Conservation (phyloP, 2,113 vertebrate species). For the Colistium nudipinnis region DNA sequence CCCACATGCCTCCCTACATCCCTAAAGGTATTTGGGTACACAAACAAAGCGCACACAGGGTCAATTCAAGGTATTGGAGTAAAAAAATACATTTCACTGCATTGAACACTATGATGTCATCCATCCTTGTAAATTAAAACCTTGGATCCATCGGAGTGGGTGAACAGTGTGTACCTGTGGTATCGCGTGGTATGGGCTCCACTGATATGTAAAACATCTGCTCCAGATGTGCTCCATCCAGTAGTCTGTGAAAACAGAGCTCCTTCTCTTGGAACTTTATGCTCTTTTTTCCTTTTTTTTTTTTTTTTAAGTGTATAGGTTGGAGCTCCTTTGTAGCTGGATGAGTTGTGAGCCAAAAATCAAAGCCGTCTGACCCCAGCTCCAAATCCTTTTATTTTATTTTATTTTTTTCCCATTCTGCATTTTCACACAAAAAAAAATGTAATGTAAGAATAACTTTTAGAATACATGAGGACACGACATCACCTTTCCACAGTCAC, state of each 20-base stretch:
- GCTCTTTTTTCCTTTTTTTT: slow-evolving; percentile 38
- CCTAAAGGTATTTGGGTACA: background rate
- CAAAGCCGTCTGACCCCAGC: slow-evolving; percentile 31
- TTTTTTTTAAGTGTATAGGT: no score
- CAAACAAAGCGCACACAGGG: background rate
- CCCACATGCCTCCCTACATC: background rate
- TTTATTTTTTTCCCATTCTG: background rate
- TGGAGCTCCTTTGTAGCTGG: slow-evolving; percentile 28
- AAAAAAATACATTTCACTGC: background rate
- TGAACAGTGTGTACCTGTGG: no score
- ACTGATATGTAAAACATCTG: slow-evolving; percentile 44
- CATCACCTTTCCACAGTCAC: slow-evolving; percentile 21
- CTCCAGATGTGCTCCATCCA: slow-evolving; percentile 34
- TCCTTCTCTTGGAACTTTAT: slow-evolving; percentile 17
- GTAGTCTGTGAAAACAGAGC: slow-evolving; percentile 17
- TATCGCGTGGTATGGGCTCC: background rate
- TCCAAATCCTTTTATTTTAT: slow-evolving; percentile 30
- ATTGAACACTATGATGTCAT: no score
- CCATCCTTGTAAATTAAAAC: no score
- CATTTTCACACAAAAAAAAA: slow-evolving; percentile 12
- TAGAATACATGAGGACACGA: slow-evolving; percentile 5
- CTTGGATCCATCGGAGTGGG: no score
- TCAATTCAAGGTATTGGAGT: background rate
- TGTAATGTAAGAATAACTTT: slow-evolving; percentile 29
- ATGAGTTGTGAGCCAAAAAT: slow-evolving; percentile 33